Base-by-base conservation (phyloP, 2,113 vertebrate species). In the Capra hircus region DNA sequence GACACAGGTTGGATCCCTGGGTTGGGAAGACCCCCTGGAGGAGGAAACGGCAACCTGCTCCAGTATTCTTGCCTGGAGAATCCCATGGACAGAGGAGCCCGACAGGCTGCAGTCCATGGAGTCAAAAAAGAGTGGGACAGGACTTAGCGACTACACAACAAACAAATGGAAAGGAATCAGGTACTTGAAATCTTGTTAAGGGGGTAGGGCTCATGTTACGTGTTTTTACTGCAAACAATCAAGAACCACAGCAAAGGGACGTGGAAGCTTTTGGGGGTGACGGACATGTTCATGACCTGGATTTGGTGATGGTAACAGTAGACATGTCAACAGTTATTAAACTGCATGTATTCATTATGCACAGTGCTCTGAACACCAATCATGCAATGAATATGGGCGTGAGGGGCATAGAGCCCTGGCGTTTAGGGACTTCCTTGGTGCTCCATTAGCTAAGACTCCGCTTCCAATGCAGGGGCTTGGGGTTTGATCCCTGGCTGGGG, bases 251-350 rank as follows among this genome's bases (percentile, higher is more conserved):
- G 8, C 27, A 19, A 6, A 14, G 62, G 71, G 48, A 9, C 7
- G 6, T 12, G 9, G 53, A 33, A 9, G 21, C 27, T 6, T 33
- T 3, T 5, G 19, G 62, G 6, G 33, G 43, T 1, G 19, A 10
- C 0, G 2, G 78, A 4, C 1, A 17, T 2, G 30, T 10, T 27
- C 15, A 17, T 4, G 1, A 0, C 62, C 33, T 33, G 53, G 45
- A 4, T 6, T 27, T 17, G 87, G 25, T 5, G 78, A 40, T 1
- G 77, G 55, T 1, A 2, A 50, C n/a, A 14, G 53, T 0, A 25
- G 25, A 43, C n/a, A 0, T 3, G 64, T 6, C 53, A 2, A 14
- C 25, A 5, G 19, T 10, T 15, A 48, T 23, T 40, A 28, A 27
- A 9, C 4, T 2, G 25, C 88, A 21, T 10, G 5, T 4, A 0